Percentiles rank a stretch among this genome's conserved stretches.
Conservation (phyloP, 2,888 invertebrate species). For the Celastrina argiolus region DNA sequence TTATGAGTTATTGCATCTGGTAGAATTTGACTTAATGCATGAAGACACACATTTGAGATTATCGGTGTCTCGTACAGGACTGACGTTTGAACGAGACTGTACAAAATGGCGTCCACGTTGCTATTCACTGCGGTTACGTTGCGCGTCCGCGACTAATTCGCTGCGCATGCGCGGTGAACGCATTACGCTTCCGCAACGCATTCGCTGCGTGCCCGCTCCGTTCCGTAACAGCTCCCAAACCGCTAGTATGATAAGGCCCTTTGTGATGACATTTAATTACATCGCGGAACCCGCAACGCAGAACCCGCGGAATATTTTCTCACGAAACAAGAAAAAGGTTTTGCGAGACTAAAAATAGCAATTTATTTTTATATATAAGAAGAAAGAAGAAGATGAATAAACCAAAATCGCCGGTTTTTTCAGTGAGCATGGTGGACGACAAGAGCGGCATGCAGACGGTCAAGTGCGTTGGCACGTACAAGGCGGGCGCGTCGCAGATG, state of each 20-base stretch:
- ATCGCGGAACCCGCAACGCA: too few relatives aligned
- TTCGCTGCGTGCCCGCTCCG: too few relatives aligned
- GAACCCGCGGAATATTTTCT: too few relatives aligned
- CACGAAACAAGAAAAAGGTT: too few relatives aligned
- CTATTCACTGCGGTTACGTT: background rate
- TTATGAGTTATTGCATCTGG: constrained; percentile 33
- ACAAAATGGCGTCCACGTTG: constrained; percentile 10
- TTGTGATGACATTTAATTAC: too few relatives aligned
- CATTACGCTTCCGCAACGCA: too few relatives aligned
- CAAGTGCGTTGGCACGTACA: constrained; percentile 63
- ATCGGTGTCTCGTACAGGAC: constrained; percentile 31
- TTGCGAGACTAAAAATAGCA: too few relatives aligned
- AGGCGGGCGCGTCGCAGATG: constrained; percentile 40
- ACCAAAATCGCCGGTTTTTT: constrained; percentile 25
- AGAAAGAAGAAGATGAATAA: background rate
- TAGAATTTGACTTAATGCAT: constrained; percentile 33
- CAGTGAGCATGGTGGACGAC: constrained; percentile 66
- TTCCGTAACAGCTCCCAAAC: too few relatives aligned
- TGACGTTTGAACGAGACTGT: too few relatives aligned
- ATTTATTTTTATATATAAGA: too few relatives aligned
- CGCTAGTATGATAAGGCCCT: too few relatives aligned
- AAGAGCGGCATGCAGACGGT: constrained; percentile 53
- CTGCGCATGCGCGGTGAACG: background rate
- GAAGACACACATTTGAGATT: constrained; percentile 33
- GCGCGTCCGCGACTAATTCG: constrained; percentile 15